A percentile compares a stretch with the other conserved stretches of the same genome.
These are phyloP conservation scores for Phasianus colchicus DNA, from an alignment of 2,113 vertebrate genomes.

Conservation along the genomic window DNA sequence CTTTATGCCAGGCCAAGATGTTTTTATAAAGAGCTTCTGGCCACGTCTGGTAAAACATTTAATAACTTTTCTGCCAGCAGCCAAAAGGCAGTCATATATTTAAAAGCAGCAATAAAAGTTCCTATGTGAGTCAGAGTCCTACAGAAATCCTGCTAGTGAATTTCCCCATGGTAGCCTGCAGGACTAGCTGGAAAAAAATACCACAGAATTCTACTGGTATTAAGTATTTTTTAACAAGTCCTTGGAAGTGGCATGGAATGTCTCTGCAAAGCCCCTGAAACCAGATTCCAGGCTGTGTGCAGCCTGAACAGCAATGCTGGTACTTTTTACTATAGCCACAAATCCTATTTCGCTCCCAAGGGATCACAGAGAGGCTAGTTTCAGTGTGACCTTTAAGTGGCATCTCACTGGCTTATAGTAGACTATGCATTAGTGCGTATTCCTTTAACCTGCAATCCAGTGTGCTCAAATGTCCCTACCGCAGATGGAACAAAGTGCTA, in stretches of 20 bases:
- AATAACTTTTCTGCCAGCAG: slow-evolving; percentile 49
- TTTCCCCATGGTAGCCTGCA: slow-evolving; percentile 49
- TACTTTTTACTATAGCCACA: background rate
- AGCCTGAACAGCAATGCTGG: background rate
- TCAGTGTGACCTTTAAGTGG: slow-evolving; percentile 8
- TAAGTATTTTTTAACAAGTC: slow-evolving; percentile 23
- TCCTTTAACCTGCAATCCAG: slow-evolving; percentile 4
- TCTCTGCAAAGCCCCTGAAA: background rate
- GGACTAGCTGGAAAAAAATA: slow-evolving; percentile 14
- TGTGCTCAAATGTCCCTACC: accelerated
- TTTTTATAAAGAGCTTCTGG: slow-evolving; percentile 53
- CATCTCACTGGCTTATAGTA: background rate
- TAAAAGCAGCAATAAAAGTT: slow-evolving; percentile 59
- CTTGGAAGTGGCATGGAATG: background rate
- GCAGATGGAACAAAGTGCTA: background rate
- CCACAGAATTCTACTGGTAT: background rate
- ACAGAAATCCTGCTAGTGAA: slow-evolving; percentile 12
- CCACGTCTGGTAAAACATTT: slow-evolving; percentile 56
- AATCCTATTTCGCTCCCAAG: slow-evolving; percentile 6
- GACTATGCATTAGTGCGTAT: background rate
- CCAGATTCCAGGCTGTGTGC: background rate
- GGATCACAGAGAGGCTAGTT: background rate
- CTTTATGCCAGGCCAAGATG: slow-evolving; percentile 11
- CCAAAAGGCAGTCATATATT: slow-evolving; percentile 51
- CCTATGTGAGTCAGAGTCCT: slow-evolving; percentile 8